Conservation (phyloP, 2,888 invertebrate genomes). For the Aleiodes testaceus region DNA sequence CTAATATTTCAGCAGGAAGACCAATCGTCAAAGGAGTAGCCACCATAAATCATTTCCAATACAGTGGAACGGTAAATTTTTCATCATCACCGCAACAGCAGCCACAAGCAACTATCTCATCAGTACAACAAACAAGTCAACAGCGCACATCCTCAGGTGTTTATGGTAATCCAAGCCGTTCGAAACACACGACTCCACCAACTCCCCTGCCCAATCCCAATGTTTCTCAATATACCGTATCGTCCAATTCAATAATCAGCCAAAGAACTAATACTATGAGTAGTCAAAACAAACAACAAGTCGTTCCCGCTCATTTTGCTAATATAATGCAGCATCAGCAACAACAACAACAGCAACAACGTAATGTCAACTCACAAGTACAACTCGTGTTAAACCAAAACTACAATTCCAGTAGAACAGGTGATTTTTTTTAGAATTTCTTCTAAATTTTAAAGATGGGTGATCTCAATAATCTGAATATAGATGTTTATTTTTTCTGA, state of each 20-base stretch:
- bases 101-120: slow-evolving; percentile 64
- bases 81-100: slow-evolving; percentile 55
- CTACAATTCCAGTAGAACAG: slow-evolving; percentile 64
- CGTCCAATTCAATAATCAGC: slow-evolving; percentile 64
- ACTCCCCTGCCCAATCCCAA: slow-evolving; percentile 61
- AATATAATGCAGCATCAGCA: slow-evolving; percentile 74
- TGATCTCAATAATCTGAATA: slow-evolving; percentile 9
- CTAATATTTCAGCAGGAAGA: slow-evolving; percentile 70
- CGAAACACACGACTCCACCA: slow-evolving; percentile 66
- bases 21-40: slow-evolving; percentile 77
- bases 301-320: slow-evolving; percentile 70
- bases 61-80: slow-evolving; percentile 62
- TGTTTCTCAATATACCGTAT: slow-evolving; percentile 63
- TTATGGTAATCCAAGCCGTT: slow-evolving; percentile 65
- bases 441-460: neutral
- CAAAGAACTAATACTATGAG: slow-evolving; percentile 68
- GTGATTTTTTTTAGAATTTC: slow-evolving; percentile 52
- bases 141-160: slow-evolving; percentile 61
- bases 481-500: slow-evolving; percentile 26
- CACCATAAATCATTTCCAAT: slow-evolving; percentile 62
- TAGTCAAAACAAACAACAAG: slow-evolving; percentile 75
- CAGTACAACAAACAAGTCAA: slow-evolving; percentile 62
- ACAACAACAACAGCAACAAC: slow-evolving; percentile 70
- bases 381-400: slow-evolving; percentile 67
- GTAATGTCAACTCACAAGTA: slow-evolving; percentile 60